Evolutionary conservation across 2,888 invertebrate genomes (phyloP), one percentile per base, ranked within the genome.

Genomic region (Lycaena phlaeas): DNA sequence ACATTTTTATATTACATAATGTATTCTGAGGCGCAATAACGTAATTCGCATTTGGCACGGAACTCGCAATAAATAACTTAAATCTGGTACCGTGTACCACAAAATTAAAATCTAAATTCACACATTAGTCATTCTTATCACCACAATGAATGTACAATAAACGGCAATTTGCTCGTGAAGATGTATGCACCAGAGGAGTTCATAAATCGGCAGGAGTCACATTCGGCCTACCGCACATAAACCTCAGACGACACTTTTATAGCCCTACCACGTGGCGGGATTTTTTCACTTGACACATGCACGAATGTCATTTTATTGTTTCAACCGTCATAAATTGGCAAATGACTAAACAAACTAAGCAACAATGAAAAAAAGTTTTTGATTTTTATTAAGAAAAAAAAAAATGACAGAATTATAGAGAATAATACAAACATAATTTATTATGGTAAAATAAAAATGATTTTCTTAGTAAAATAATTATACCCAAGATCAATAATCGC

Each of bases 201-300:
- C 78, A 82, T 82, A 81, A 84, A 82, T 84, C 74, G 59, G 69
- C 42, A 52, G 61, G 63, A 77, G 77, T 75, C 78, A 69, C 70
- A 68, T 72, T 75, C 64, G 79, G 76, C 84, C 82, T 79, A 82
- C 79, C 82, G 81, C 81, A 67, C 79, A 81, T 84, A 84, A 84
- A 84, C 70, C 70, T 79, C 66, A 53, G 73, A 61, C 66, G 84
- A 84, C 84, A 82, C 75, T 77, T 84, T 84, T 82, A 84, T 82
- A 69, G 75, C 77, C 67, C 65, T 56, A 81, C 81, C 84, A 84
- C 84, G 84, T 84, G 84, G 76, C 67, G 50, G 60, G 61, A 68
- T 82, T 82, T 82, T 82, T 84, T 82, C 72, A 68, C 73, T 63
- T 67, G 71, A 79, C 84, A 81, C 76, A 67, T 81, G 79, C 68